phyloP scores from a whole-genome alignment of 2,797 vertebrate genomes.

The Silurus lanzhouensis region DNA sequence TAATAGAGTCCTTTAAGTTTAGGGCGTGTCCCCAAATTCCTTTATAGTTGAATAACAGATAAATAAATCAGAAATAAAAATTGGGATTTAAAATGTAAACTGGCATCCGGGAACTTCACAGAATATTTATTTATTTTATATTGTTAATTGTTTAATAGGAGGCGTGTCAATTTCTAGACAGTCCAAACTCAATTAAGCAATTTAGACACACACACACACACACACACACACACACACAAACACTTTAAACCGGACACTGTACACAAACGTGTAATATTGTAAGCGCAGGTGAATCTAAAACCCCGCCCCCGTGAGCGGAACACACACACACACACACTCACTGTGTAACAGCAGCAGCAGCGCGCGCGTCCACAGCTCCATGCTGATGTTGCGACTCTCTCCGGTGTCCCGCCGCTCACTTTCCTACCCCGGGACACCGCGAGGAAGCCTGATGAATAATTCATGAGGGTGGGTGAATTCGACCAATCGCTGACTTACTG shows the following conservation, averaged over 20 bases:
- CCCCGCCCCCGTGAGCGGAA: no score
- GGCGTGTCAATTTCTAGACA: neutral
- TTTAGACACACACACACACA: neutral
- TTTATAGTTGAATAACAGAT: neutral
- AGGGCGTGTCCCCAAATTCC: neutral
- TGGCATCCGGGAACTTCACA: neutral
- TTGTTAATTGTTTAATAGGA: neutral
- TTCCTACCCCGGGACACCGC: neutral
- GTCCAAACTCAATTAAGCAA: neutral
- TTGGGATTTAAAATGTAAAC: neutral
- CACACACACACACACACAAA: neutral
- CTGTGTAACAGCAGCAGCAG: conserved; percentile 4
- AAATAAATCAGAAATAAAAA: neutral
- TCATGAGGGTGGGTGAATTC: neutral
- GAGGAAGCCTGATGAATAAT: neutral
- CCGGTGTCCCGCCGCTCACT: neutral
- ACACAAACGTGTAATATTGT: neutral
- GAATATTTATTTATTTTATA: neutral
- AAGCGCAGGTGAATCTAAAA: neutral
- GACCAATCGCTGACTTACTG: neutral
- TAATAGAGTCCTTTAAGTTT: neutral
- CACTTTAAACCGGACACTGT: neutral
- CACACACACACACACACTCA: neutral
- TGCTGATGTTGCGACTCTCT: neutral
- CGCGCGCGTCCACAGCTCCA: neutral